Conservation (phyloP, 2,113 vertebrate species). For the Callithrix jacchus region DNA sequence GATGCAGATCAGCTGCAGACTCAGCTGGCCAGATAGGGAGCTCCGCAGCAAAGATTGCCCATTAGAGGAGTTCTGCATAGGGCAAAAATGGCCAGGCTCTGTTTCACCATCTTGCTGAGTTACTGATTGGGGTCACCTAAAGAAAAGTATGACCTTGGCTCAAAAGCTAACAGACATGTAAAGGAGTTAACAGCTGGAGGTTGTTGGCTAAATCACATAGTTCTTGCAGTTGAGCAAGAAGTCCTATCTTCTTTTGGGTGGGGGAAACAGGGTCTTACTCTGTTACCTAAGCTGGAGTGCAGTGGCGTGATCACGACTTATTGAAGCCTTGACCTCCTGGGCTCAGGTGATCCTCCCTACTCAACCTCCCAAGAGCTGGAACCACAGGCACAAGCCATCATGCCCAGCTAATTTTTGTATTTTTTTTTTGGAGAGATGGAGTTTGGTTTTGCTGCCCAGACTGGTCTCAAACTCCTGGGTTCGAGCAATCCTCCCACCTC, state of each 20-base stretch:
- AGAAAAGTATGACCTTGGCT: background rate
- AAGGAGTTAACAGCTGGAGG: background rate
- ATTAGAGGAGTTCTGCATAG: background rate
- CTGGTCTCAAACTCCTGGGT: too few species aligned
- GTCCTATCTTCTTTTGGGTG: background rate
- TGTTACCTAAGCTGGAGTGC: background rate
- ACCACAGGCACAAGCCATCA: too few species aligned
- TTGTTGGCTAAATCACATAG: background rate
- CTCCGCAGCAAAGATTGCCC: background rate
- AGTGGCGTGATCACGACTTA: background rate
- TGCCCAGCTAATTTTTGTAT: too few species aligned
- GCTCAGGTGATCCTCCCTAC: background rate
- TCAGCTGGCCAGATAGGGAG: background rate
- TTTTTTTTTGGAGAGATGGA: too few species aligned
- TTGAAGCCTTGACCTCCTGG: background rate
- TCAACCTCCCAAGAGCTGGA: too few species aligned
- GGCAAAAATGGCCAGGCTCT: background rate
- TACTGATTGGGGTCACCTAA: background rate
- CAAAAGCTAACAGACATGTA: background rate
- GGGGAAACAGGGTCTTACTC: background rate
- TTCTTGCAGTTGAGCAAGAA: background rate
- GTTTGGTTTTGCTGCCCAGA: too few species aligned
- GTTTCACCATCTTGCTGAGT: background rate
- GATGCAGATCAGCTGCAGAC: background rate
- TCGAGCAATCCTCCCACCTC: background rate